These are phyloP conservation scores for Drosophila pallidifrons DNA, from an alignment of 1,140 invertebrate genomes.

Conservation along the genomic window DNA sequence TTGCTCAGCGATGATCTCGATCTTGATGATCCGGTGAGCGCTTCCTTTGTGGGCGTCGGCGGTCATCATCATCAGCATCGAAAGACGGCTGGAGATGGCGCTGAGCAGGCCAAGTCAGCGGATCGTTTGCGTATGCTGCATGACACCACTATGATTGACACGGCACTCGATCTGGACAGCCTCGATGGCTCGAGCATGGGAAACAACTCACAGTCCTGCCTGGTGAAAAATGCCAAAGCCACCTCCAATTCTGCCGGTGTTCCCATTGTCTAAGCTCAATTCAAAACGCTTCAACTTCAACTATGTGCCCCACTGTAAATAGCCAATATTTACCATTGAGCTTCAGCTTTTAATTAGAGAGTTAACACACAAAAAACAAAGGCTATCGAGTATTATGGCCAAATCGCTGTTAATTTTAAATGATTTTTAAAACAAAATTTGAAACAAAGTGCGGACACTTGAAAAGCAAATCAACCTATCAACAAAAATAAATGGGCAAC, in stretches of 20 bases:
- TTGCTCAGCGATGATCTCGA: constrained; percentile 82
- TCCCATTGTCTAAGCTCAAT: constrained; percentile 59
- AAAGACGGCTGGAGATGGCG: constrained; percentile 60
- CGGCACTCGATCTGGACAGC: constrained; percentile 93
- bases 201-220: constrained; percentile 79
- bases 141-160: constrained; percentile 94
- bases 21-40: constrained; percentile 81
- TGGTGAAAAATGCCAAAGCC: constrained; percentile 75
- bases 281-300: neutral
- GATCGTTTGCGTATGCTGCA: constrained; percentile 90
- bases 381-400: constrained; percentile 11
- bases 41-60: constrained; percentile 66
- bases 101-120: constrained; percentile 84
- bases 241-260: constrained; percentile 32
- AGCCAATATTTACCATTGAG: constrained; percentile 43
- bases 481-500: constrained; percentile 54
- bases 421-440: constrained; percentile 16
- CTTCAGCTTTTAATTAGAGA: constrained; percentile 37
- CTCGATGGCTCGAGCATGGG: constrained; percentile 86
- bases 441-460: constrained; percentile 36
- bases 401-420: constrained; percentile 32
- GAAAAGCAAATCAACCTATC: constrained; percentile 59
- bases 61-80: constrained; percentile 31
- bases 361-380: constrained; percentile 1
- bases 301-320: constrained; percentile 50